These are phyloP conservation scores for Laticauda laticaudata DNA, from an alignment of 2,113 vertebrate genomes.

Conservation along the genomic window DNA sequence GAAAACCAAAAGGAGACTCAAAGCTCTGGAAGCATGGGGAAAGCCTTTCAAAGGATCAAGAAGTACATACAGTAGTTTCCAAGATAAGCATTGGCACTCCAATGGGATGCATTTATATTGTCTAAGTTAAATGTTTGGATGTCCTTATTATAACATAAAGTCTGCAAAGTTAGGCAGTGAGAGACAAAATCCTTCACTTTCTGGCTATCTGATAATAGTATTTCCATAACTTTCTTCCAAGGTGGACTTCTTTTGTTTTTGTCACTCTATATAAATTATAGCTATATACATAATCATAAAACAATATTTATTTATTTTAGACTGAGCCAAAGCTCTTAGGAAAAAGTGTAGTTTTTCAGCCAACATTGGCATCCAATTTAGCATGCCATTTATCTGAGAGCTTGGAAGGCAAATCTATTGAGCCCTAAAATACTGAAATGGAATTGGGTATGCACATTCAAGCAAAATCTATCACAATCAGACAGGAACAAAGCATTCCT, in stretches of 20 bases:
- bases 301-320: background rate
- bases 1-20: slow-evolving; percentile 7
- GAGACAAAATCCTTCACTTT: background rate
- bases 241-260: background rate
- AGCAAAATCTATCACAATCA: background rate
- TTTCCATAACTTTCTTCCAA: background rate
- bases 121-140: background rate
- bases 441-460: background rate
- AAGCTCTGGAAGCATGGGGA: background rate
- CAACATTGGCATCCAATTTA: background rate
- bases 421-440: background rate
- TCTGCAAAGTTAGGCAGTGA: background rate
- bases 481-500: background rate
- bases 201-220: background rate
- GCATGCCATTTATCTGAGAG: background rate
- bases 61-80: background rate
- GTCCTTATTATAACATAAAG: background rate
- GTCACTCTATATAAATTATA: background rate
- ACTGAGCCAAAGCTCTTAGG: no score
- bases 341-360: background rate
- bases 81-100: background rate
- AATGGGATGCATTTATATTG: background rate
- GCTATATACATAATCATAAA: background rate
- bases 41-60: background rate
- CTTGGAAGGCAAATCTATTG: background rate